Conservation (phyloP, 2,888 invertebrate genomes). For the Pollenia griseotomentosa region DNA sequence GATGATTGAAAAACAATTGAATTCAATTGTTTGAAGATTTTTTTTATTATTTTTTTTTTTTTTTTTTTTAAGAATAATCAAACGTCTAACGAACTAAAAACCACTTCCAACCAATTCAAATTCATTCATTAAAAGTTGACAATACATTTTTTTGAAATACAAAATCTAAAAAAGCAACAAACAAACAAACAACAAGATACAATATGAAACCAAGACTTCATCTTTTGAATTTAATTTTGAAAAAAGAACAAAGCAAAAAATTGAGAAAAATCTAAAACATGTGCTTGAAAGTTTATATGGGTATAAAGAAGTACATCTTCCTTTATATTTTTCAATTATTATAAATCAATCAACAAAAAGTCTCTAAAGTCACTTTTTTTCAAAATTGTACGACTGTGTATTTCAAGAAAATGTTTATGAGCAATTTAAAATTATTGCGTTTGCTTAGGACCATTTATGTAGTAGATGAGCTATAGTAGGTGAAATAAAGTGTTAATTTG, state of each 20-base stretch:
- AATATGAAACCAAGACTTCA: slow-evolving; percentile 7
- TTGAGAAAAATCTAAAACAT: background rate
- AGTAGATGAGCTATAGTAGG: no score
- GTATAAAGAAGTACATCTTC: background rate
- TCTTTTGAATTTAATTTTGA: slow-evolving; percentile 42
- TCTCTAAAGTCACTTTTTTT: slow-evolving; percentile 11
- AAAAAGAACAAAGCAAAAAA: slow-evolving; percentile 20
- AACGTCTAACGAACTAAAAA: slow-evolving; percentile 67
- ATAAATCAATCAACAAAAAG: slow-evolving; percentile 70
- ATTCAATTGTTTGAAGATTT: slow-evolving; percentile 64
- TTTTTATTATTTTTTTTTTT: background rate
- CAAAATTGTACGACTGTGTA: background rate
- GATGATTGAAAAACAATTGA: slow-evolving; percentile 61
- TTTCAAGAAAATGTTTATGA: slow-evolving; percentile 28
- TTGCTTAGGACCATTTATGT: slow-evolving; percentile 1
- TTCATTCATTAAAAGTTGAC: slow-evolving; percentile 70
- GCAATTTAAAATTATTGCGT: slow-evolving; percentile 1
- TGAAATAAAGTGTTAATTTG: no score
- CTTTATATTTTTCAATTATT: slow-evolving; percentile 61
- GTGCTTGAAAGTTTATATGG: slow-evolving; percentile 33
- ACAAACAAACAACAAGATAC: background rate
- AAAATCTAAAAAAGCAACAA: slow-evolving; percentile 36
- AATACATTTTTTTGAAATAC: slow-evolving; percentile 53
- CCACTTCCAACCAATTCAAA: slow-evolving; percentile 62
- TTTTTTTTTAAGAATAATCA: slow-evolving; percentile 33